Conservation (phyloP, 2,888 invertebrate genomes). For the Eustalomyia histrio region DNA sequence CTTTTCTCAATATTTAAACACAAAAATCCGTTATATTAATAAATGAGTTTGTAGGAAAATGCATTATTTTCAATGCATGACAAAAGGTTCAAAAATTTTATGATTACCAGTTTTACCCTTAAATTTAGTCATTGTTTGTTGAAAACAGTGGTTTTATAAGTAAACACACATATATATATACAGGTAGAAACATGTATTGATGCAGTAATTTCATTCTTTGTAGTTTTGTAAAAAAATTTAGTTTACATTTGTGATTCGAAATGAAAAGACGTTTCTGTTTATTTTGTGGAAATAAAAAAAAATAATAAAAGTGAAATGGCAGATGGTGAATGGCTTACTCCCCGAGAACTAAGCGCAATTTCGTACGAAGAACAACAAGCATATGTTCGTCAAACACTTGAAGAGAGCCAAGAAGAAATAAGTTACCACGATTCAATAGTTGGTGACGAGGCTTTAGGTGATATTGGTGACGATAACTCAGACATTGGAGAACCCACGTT, state of each 20-base stretch:
- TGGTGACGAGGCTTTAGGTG: slow-evolving; percentile 1
- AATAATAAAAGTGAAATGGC: slow-evolving; percentile 9
- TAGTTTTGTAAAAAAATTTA: not conserved
- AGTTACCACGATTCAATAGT: no score
- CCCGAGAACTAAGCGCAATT: slow-evolving; percentile 27
- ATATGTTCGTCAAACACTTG: slow-evolving; percentile 18
- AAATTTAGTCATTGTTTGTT: no score
- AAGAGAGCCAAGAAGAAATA: slow-evolving; percentile 7
- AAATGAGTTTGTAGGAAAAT: no score
- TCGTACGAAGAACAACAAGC: slow-evolving; percentile 20
- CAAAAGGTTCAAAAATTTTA: no score
- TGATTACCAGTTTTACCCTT: no score
- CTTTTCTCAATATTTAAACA: no score
- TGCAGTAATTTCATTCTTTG: not conserved
- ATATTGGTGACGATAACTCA: no score
- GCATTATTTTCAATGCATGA: no score
- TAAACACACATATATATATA: no score
- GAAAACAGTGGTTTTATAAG: no score
- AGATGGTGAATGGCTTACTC: slow-evolving; percentile 34
- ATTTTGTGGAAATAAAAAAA: not conserved
- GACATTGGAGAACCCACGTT: no score
- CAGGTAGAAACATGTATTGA: not conserved
- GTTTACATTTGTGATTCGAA: not conserved
- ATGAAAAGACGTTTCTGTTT: not conserved
- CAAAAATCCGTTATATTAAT: no score